Evolutionary conservation across 2,888 invertebrate species (phyloP), one percentile per base, ranked within the genome.

Genomic region (Sphecodes monilicornis): DNA sequence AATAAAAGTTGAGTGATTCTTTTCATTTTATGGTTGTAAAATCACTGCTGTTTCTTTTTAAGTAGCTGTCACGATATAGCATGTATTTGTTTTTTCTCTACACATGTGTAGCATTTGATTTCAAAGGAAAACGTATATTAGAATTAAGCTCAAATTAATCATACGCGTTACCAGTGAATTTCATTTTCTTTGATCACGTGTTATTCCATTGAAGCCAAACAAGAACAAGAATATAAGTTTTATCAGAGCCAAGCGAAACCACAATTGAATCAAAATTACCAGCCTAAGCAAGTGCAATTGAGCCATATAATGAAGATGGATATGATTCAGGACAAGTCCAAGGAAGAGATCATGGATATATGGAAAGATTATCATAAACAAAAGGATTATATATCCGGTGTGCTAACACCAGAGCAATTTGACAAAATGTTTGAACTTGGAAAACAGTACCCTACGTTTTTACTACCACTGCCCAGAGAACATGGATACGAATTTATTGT

Each of bases 401-500:
- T 96, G 0, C 96, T 98, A 85, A 97, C 97, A 0, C 90, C 94
- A 0, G 94, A 96, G 6, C 95, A 96, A 18, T 98, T 96, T 92
- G 95, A 96, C 1, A 95, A 94, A 78, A 95, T 98, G 83, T 95
- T 96, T 86, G 93, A 95, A 46, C 96, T 96, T 50, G 96, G 97
- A 86, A 95, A 95, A 86, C 93, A 96, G 79, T 96, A 96, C 94
- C 96, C 97, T 0, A 96, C 97, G 43, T 98, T 98, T 94, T 91
- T 98, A 80, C 96, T 98, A 86, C 97, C 98, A 0, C 93, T 98
- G 86, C 98, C 98, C 0, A 96, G 98, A 75, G 96, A 97, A 32
- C 96, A 97, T 91, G 98, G 98, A 18, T 98, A 98, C 92, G 98
- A 98, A 94, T 98, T 98, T 93, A 96, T 98, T 77, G 95, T 98